Base-by-base conservation (phyloP, 2,113 vertebrate genomes). In the Sprattus sprattus region DNA sequence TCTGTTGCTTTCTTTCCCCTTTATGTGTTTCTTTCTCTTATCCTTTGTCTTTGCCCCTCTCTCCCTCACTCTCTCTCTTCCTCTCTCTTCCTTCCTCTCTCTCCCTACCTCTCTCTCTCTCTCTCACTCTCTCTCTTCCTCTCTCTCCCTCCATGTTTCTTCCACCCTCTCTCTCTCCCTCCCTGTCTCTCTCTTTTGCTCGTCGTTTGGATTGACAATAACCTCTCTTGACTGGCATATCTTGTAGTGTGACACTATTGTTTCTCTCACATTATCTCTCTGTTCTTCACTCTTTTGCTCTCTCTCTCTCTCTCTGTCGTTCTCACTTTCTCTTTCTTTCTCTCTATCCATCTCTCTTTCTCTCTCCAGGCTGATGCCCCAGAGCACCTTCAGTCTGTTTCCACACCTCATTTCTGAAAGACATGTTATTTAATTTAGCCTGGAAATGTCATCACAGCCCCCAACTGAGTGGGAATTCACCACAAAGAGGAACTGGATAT, bases 381-480 rank as follows among this genome's bases (percentile, higher is more conserved):
- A 25, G 22, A 57, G 78, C 49, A 39, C 57, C 32, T 71, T 32
- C 82, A 78, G 54, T 57, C 7, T 32, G 86, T 88, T 85, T 88
- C 85, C 64, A 49, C 85, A 83, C 64, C 67, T 86, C 39, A 80
- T 86, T 85, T 84, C 39, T 85, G 50, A 5, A 64, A 85, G 86
- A 87, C 54, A 86, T 87, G 86, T 88, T 89, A 85, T 91, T 90
- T 84, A 87, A 87, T 91, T 92, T 88, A 91, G 20, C 82, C 87
- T 91, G 89, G 88, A 89, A 92, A 89, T 82, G 81, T 81, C 84
- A 90, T 92, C 84, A 91, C 45, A 39, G 25, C 84, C 85, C 78
- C 83, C 83, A 87, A 83, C 82, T 81, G 86, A 75, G 86, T 82
- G 52, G 57, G 39, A 81, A 64, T 71, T 85, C 81, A 81, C 54